Evolutionary conservation across 2,113 vertebrate species (phyloP), one percentile per base, ranked within the genome.

Genomic region (Etia nguti): DNA sequence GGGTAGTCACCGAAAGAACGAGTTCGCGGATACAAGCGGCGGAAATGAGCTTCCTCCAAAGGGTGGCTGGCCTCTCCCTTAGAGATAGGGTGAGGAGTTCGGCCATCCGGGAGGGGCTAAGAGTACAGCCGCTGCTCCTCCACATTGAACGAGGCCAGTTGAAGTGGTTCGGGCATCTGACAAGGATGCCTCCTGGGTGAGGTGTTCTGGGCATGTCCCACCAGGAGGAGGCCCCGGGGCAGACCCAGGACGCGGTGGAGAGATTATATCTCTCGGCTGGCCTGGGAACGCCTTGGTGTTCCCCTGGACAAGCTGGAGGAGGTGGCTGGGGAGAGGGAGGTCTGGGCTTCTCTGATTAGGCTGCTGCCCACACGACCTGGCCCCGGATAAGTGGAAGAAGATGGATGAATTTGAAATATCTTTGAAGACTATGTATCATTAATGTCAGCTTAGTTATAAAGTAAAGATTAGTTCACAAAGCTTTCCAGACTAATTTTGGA

Each of bases 91-190:
- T 36, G 34, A 36, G 34, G 3, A 36, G 34, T 36, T 36, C 34
- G 1, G 55, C 55, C 12, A 15, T 57, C 55, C 4, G 7, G 55
- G 24, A 26, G 55, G 24, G 6, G 12, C 55, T 57, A 24, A 5
- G 24, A 57, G 24, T 15, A 57, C 24, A 57, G 56, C 7, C 0
- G 13, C 56, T 57, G 26, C 15, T 57, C 56, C 56, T 57, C 24
- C 8, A 4, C 2, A 29, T 3, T 1, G 12, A 0, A 29, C 29
- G 2, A 13, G 16, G 24, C 56, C 56, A 57, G 2, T 0, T 57
- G 56, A 57, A 29, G 24, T 1, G 56, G 24, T 57, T 16, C 15
- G 56, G 2, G 2, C 56, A 16, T 59, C 56, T 16, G 24, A 59
- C 24, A 59, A 29, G 2, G 56, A 59, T 59, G 24, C 24, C 56